Percentiles rank a stretch among this genome's conserved stretches.
Conservation (phyloP, 2,888 invertebrate genomes). For the Tipula vernalis region DNA sequence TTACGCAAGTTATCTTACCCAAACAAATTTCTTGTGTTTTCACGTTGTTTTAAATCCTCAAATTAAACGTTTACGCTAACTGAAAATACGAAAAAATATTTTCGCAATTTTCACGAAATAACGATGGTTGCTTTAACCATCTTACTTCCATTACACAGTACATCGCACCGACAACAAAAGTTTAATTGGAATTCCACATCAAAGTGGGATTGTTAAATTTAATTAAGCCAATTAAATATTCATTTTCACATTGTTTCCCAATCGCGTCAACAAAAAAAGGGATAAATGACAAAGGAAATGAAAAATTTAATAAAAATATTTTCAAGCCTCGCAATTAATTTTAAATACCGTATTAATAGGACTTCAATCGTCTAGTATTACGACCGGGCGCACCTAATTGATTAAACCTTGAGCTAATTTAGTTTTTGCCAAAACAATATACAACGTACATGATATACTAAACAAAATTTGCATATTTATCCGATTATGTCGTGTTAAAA, state of each 20-base stretch:
- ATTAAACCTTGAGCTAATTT: neutral
- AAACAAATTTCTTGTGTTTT: too few relatives aligned
- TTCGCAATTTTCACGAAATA: too few relatives aligned
- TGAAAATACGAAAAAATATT: too few relatives aligned
- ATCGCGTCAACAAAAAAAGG: neutral
- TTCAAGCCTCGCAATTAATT: neutral
- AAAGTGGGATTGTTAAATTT: too few relatives aligned
- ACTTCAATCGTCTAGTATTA: neutral
- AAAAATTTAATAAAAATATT: neutral
- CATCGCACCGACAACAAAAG: too few relatives aligned
- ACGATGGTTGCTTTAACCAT: too few relatives aligned
- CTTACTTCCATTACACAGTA: too few relatives aligned
- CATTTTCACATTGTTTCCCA: neutral
- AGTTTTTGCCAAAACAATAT: neutral
- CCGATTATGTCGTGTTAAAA: neutral
- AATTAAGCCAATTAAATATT: neutral
- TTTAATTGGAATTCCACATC: too few relatives aligned
- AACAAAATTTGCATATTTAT: neutral
- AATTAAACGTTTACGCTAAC: too few relatives aligned
- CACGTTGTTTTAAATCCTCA: too few relatives aligned
- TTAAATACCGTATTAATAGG: neutral
- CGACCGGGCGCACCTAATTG: neutral
- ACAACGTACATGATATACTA: neutral
- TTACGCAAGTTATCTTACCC: too few relatives aligned
- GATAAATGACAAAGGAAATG: neutral